A percentile compares a stretch with the other conserved stretches of the same genome.
Conservation (phyloP, 2,797 vertebrate genomes). For the Malacoraja senta region DNA sequence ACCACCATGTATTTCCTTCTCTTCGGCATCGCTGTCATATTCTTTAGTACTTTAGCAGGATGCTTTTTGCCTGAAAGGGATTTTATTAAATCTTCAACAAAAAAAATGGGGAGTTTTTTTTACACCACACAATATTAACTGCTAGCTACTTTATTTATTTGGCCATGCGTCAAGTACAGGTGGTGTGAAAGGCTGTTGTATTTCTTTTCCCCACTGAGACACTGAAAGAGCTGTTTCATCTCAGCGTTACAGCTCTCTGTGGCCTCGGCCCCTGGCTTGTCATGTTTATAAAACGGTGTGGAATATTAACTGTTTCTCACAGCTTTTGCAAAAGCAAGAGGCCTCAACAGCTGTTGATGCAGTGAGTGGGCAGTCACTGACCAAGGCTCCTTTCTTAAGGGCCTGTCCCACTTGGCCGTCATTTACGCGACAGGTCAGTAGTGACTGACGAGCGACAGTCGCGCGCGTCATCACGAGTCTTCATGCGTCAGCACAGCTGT, state of each 20-base stretch:
- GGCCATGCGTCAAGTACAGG: constrained; percentile 40
- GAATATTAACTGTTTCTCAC: constrained; percentile 48
- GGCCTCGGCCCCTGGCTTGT: constrained; percentile 42
- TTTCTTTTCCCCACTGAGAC: constrained; percentile 44
- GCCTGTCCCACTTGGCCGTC: too few relatives aligned
- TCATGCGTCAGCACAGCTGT: too few relatives aligned
- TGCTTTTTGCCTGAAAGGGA: constrained; percentile 10
- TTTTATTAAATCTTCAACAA: constrained; percentile 44
- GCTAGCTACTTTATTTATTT: constrained; percentile 40
- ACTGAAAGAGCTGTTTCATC: constrained; percentile 44
- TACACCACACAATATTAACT: constrained; percentile 2
- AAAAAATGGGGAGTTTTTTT: constrained; percentile 26
- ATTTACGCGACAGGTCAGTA: too few relatives aligned
- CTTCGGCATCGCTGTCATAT: neutral
- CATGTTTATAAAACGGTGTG: constrained; percentile 46
- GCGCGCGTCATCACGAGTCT: too few relatives aligned
- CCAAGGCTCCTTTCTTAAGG: constrained; percentile 49
- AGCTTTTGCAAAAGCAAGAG: constrained; percentile 43
- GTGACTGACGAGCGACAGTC: too few relatives aligned
- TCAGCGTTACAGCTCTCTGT: constrained; percentile 42
- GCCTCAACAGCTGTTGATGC: constrained; percentile 47
- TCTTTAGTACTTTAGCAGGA: neutral
- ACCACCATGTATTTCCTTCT: neutral
- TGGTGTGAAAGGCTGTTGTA: constrained; percentile 38
- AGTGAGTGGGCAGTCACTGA: constrained; percentile 49